Percentiles rank a stretch among this genome's conserved stretches.
Evolutionary conservation across 2,888 invertebrate species (phyloP).

Genomic region (Amblyteles armatorius): DNA sequence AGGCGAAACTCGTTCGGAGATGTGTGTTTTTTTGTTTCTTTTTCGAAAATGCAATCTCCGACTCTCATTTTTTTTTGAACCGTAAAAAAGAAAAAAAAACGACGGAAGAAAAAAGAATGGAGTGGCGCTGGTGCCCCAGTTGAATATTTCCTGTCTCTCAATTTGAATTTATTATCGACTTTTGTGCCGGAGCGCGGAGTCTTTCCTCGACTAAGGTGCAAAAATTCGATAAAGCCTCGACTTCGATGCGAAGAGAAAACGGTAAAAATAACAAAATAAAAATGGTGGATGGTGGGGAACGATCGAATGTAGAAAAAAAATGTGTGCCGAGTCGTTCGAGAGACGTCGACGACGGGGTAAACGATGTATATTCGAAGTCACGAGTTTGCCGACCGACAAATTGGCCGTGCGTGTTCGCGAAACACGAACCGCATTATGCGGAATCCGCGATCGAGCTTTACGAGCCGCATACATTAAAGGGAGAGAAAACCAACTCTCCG

Average conservation of each 20-base stretch:
- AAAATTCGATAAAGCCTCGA: constrained; percentile 46
- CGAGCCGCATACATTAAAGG: constrained; percentile 73
- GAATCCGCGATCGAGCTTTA: constrained; percentile 76
- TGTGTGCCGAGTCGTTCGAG: constrained; percentile 43
- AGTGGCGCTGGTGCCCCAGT: neutral
- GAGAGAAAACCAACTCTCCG: neutral
- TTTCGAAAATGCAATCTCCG: neutral
- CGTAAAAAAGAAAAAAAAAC: neutral
- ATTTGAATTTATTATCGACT: constrained; percentile 59
- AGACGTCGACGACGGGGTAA: constrained; percentile 42
- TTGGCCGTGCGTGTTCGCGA: constrained; percentile 79
- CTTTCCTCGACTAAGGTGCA: neutral
- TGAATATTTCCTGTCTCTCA: constrained; percentile 15
- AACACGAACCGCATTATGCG: constrained; percentile 78
- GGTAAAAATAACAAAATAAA: constrained; percentile 16
- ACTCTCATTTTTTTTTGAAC: neutral
- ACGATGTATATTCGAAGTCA: constrained; percentile 71
- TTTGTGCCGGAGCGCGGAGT: neutral
- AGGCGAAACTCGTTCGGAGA: constrained; percentile 13
- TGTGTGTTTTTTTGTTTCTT: neutral
- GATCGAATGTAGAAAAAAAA: constrained; percentile 58
- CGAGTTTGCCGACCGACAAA: constrained; percentile 77
- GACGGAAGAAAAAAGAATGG: neutral
- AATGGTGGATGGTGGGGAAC: neutral
- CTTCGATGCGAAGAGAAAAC: constrained; percentile 6